Evolutionary conservation across 2,113 vertebrate genomes (phyloP).

Genomic region (Pampusana beccarii): DNA sequence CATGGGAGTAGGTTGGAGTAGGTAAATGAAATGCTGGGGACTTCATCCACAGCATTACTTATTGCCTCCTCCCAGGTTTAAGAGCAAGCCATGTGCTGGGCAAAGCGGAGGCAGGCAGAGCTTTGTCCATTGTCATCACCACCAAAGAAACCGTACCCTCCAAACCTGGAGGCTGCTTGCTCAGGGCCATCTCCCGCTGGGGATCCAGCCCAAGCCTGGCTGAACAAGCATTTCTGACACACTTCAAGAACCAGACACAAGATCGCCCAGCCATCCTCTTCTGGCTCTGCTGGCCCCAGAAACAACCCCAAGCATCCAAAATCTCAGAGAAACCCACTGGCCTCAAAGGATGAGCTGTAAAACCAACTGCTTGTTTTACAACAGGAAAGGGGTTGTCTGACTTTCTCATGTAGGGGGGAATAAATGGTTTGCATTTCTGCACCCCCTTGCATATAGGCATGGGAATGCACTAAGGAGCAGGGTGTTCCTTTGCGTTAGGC

Average conservation of each 20-base stretch:
- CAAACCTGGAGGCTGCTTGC: background rate
- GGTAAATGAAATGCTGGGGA: background rate
- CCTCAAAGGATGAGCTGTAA: background rate
- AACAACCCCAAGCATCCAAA: background rate
- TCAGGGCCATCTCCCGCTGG: accelerated
- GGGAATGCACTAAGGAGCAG: background rate
- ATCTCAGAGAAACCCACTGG: background rate
- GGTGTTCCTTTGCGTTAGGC: background rate
- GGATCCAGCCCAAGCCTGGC: background rate
- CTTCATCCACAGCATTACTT: background rate
- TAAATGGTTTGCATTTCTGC: background rate
- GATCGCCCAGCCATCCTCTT: background rate
- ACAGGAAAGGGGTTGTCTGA: background rate
- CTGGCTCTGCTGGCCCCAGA: background rate
- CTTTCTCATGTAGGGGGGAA: background rate
- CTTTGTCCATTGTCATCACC: background rate
- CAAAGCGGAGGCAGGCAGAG: background rate
- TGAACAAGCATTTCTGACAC: background rate
- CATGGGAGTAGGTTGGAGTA: background rate
- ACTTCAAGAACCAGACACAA: background rate
- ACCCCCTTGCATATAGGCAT: background rate
- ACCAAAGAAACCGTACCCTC: background rate
- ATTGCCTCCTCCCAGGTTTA: background rate
- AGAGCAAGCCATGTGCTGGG: background rate
- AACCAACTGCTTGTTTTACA: background rate